Base-by-base conservation (phyloP, 2,888 invertebrate species). In the Volucella zonaria region DNA sequence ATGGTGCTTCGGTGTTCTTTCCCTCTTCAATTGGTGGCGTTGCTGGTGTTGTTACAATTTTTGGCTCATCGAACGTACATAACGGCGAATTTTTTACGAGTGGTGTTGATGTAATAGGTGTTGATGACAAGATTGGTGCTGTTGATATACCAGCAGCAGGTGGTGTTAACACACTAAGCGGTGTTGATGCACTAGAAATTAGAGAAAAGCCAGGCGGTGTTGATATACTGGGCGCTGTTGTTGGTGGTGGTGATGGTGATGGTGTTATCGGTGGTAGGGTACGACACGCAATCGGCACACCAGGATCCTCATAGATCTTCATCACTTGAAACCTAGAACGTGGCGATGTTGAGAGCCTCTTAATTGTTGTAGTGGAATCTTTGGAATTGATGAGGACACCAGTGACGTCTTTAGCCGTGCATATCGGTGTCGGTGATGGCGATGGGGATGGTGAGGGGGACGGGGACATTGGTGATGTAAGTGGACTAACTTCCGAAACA, bases 221-320 rank as follows among this genome's bases (percentile, higher is more conserved):
- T 70, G 40, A 40, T 82, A 82, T 74, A n/a, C 78, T 70, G 15
- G 90, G 90, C 10, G 90, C 89, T 49, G 91, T 90, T 59, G 91
- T 89, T 79, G 89, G 87, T 70, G 91, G 90, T 79, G 89, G 87
- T 71, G 89, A 88, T 6, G 91, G 87, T 67, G 91, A 90, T 56
- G 91, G 90, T 87, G 91, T 90, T 81, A 90, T 89, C 47, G 89
- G 89, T 15, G 89, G 89, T 82, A 89, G 67, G 18, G 87, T 86
- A 31, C 89, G 88, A 81, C 87, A 88, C 45, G 87, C 86, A 59
- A 89, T 80, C 23, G 89, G 89, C 52, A 90, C 88, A 77, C 88
- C 88, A 4, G 91, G 91, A 88, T 91, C 91, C 87, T 91, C 91
- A 71, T 91, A 91, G 77, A 91, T 91, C 67, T 91, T 90, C 49